Evolutionary conservation across 2,113 vertebrate genomes (phyloP), one percentile per base, ranked within the genome.

Genomic region (Ceyx cyanopectus): DNA sequence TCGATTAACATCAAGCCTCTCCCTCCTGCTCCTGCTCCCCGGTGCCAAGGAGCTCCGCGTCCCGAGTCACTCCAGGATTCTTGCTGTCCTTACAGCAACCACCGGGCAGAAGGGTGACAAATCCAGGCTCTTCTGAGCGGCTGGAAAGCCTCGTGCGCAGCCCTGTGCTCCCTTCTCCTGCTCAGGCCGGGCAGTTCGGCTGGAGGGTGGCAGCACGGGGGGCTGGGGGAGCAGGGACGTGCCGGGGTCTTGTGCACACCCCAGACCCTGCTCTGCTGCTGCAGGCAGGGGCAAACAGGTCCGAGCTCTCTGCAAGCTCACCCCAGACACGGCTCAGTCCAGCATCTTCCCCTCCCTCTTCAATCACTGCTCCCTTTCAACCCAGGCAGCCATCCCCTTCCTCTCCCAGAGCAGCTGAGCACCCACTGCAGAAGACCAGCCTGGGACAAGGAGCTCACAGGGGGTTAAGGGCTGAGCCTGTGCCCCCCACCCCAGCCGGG

Each of bases 1-100:
- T 87, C 91, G 70, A 91, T 95, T 81, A 94, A 20, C 63, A 63
- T 95, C 96, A 91, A 76, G 26, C 66, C 41, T 78, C 65, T 81
- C n/a, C 48, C 53, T 86, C 73, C 77, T 61, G 90, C 58, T 87
- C 54, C 66, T 51, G 41, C n/a, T 72, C 48, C 58, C 9, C 37
- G 5, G 51, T 7, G 17, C 48, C 43, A 6, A 43, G 32, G 68
- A 80, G 57, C 75, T n/a, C 3, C 30, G 7, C 1, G 1, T 24
- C 65, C 73, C 11, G 1, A 18, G 46, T 22, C 14, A 9, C 67
- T 26, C 7, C 2, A 0, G n/a, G 45, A 16, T 13, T 46, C 2
- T 37, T 41, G 41, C 41, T 50, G 40, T 14, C 30, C 34, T 21
- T 7, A 6, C 23, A 22, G 68, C 13, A 29, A 11, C 6, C 2